These are phyloP conservation scores for Galleria mellonella DNA, from an alignment of 1,140 invertebrate genomes.

Conservation along the genomic window DNA sequence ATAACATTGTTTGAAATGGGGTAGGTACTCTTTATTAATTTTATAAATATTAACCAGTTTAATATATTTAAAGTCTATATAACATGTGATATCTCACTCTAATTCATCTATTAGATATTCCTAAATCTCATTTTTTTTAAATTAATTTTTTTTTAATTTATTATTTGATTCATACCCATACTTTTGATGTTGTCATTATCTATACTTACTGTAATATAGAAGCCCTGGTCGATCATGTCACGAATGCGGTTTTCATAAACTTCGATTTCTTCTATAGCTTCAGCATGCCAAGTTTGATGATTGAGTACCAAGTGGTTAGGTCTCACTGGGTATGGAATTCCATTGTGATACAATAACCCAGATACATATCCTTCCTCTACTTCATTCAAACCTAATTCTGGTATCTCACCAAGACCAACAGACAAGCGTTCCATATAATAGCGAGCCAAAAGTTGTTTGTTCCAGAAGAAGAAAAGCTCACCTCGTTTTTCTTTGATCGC, in stretches of 20 bases:
- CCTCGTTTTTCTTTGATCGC: slow-evolving; percentile 75
- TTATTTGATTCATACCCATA: too few species aligned
- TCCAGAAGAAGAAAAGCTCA: slow-evolving; percentile 77
- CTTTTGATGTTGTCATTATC: too few species aligned
- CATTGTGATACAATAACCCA: slow-evolving; percentile 79
- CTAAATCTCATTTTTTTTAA: too few species aligned
- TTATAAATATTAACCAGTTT: too few species aligned
- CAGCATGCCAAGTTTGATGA: slow-evolving; percentile 25
- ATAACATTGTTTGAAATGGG: too few species aligned
- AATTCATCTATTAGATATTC: too few species aligned
- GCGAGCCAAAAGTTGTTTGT: slow-evolving; percentile 78
- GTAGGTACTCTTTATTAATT: too few species aligned
- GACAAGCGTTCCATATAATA: slow-evolving; percentile 82
- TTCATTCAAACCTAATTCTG: slow-evolving; percentile 74
- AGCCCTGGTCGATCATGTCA: slow-evolving; percentile 78
- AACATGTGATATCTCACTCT: too few species aligned
- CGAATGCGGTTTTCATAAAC: slow-evolving; percentile 77
- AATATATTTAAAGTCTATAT: too few species aligned
- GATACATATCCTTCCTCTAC: slow-evolving; percentile 80
- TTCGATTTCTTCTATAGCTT: slow-evolving; percentile 69
- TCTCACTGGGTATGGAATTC: slow-evolving; percentile 78
- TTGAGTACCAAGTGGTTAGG: slow-evolving; percentile 49
- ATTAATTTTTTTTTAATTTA: too few species aligned
- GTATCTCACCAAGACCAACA: slow-evolving; percentile 77
- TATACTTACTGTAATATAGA: slow-evolving; percentile 61